A percentile compares a stretch with the other conserved stretches of the same genome.
These are phyloP conservation scores for Leucoraja ocellata DNA, from an alignment of 2,797 vertebrate genomes.

Conservation along the genomic window DNA sequence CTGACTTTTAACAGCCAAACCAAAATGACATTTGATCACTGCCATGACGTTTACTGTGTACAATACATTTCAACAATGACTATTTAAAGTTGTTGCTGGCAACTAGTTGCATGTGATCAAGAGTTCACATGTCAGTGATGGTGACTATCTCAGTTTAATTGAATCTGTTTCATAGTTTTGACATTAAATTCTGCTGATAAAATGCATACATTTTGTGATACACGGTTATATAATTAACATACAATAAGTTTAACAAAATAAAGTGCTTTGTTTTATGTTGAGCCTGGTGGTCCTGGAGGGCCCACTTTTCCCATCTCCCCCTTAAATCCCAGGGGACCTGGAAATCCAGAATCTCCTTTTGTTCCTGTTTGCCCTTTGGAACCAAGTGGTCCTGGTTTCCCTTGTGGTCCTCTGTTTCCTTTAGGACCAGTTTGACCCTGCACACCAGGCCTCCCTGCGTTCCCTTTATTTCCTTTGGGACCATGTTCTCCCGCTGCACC, in stretches of 20 bases:
- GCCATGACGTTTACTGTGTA: background rate
- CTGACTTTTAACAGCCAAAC: too few relatives aligned
- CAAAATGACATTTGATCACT: background rate
- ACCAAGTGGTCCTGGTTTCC: constrained; percentile 59
- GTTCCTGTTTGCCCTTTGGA: constrained; percentile 64
- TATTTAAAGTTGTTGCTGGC: background rate
- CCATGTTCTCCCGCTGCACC: constrained; percentile 66
- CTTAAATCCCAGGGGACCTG: constrained; percentile 56
- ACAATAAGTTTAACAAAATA: background rate
- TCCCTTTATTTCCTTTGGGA: constrained; percentile 72
- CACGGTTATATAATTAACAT: background rate
- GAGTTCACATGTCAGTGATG: background rate
- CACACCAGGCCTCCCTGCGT: constrained; percentile 63
- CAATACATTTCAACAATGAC: background rate
- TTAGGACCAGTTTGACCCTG: constrained; percentile 67
- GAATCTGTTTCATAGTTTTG: background rate
- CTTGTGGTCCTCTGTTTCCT: constrained; percentile 69
- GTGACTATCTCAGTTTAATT: background rate
- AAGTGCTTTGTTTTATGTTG: constrained; percentile 36
- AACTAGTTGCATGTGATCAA: background rate
- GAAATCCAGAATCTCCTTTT: constrained; percentile 64
- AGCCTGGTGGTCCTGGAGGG: constrained; percentile 65
- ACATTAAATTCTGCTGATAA: background rate
- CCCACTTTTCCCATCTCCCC: constrained; percentile 67
- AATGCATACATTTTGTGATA: background rate